Conservation (phyloP, 2,113 vertebrate species). For the Thryonomys swinderianus region DNA sequence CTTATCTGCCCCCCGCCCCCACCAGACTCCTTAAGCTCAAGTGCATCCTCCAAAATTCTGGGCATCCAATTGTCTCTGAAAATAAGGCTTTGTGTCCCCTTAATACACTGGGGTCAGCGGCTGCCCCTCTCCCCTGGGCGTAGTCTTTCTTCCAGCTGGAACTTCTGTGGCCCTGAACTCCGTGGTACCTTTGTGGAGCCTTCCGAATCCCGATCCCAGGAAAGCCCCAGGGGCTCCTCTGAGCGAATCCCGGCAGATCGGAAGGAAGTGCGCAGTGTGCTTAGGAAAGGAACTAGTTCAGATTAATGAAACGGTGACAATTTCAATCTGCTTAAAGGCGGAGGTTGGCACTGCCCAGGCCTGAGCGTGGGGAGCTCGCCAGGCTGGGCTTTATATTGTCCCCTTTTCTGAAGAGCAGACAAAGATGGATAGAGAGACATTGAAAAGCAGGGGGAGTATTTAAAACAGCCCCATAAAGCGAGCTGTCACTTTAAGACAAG, state of each 20-base stretch:
- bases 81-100: not conserved
- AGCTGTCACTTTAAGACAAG: conserved; percentile 92
- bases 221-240: conserved; percentile 71
- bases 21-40: not conserved
- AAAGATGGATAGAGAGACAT: conserved; percentile 92
- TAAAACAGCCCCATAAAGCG: conserved; percentile 88
- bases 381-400: conserved; percentile 90
- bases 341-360: conserved; percentile 90
- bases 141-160: conserved; percentile 16
- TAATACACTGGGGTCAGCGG: not conserved
- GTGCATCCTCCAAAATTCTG: conserved; percentile 28
- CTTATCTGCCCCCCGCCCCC: not conserved
- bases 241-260: conserved; percentile 78
- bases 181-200: conserved; percentile 42
- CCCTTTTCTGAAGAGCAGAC: conserved; percentile 89
- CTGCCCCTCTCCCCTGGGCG: not conserved
- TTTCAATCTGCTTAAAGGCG: conserved; percentile 89
- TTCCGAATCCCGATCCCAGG: conserved; percentile 62
- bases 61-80: conserved; percentile 12
- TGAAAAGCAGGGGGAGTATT: conserved; percentile 91
- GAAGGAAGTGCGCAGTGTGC: conserved; percentile 87
- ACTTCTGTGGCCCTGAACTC: not conserved
- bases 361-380: conserved; percentile 89
- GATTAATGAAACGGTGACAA: conserved; percentile 91
- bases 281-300: conserved; percentile 85